These are phyloP conservation scores for Melanogrammus aeglefinus DNA, from an alignment of 2,797 vertebrate species.

Conservation along the genomic window DNA sequence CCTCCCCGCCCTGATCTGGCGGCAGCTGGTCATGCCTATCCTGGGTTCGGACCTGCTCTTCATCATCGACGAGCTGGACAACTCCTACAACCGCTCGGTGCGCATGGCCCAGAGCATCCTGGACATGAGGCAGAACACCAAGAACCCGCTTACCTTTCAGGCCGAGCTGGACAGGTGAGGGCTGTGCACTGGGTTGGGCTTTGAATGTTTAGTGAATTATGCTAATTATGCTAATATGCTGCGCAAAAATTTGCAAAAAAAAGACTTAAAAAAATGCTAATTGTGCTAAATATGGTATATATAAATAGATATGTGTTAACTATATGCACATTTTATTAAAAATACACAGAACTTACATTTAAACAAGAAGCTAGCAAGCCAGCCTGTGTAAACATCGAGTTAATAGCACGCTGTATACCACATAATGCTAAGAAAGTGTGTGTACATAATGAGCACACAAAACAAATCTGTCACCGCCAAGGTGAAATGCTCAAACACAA, in stretches of 20 bases:
- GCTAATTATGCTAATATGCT: neutral
- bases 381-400: neutral
- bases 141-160: constrained; percentile 82
- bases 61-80: constrained; percentile 92
- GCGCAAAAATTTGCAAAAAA: neutral
- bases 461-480: neutral
- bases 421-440: neutral
- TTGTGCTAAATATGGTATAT: neutral
- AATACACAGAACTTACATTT: neutral
- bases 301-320: neutral
- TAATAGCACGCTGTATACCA: neutral
- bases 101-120: constrained; percentile 90
- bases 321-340: neutral
- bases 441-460: neutral
- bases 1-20: constrained; percentile 89
- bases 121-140: constrained; percentile 80
- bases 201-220: neutral
- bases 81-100: constrained; percentile 94
- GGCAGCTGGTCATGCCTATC: constrained; percentile 78
- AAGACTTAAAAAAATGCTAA: neutral
- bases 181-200: neutral
- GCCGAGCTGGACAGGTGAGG: constrained; percentile 88
- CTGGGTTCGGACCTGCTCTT: constrained; percentile 89
- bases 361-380: neutral
- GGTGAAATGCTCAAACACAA: neutral